These are phyloP conservation scores for Onychostruthus taczanowskii DNA, from an alignment of 2,113 vertebrate genomes.

Conservation along the genomic window DNA sequence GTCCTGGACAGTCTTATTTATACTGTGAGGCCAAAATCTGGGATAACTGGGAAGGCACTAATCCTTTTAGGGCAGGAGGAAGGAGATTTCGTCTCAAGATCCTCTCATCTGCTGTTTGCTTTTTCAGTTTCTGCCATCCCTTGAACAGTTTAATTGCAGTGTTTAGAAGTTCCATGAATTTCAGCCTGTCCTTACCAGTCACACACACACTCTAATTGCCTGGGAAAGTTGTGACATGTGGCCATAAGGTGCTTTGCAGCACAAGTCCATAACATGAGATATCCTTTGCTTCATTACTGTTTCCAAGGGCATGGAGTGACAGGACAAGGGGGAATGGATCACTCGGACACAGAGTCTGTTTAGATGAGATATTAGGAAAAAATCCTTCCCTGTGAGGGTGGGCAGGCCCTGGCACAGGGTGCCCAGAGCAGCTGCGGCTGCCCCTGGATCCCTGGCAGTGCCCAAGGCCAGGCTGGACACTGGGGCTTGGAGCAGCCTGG, in stretches of 20 bases:
- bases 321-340: neutral
- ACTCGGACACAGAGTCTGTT: neutral
- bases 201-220: neutral
- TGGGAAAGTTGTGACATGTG: neutral
- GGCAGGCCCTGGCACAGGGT: neutral
- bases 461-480: rapidly evolving
- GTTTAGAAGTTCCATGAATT: neutral
- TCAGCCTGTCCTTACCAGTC: neutral
- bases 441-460: neutral
- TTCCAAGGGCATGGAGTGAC: neutral
- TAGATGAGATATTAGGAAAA: neutral
- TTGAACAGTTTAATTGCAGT: neutral
- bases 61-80: neutral
- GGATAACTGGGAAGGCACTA: neutral
- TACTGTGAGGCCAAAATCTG: neutral
- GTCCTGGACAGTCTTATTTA: neutral
- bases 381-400: neutral
- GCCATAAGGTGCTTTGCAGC: neutral
- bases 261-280: neutral
- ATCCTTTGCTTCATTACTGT: neutral
- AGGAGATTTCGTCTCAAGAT: neutral
- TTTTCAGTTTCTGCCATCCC: neutral
- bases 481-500: neutral
- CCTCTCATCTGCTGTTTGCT: neutral
- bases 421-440: neutral